Conservation (phyloP, 2,113 vertebrate species). For the Hemicordylus capensis region DNA sequence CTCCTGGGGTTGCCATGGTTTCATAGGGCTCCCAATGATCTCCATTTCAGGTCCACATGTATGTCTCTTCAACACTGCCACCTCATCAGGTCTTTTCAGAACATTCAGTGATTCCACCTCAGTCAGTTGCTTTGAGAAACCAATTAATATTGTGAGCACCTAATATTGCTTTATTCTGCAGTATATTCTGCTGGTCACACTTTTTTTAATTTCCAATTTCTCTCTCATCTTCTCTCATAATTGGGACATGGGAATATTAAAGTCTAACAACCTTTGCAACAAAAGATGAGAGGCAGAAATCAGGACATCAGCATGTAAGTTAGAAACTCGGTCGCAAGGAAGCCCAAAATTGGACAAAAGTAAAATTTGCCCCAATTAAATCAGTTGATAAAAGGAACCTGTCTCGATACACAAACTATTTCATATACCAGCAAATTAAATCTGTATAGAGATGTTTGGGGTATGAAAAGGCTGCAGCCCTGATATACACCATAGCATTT, state of each 20-base stretch:
- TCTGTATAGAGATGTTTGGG: conserved; percentile 12
- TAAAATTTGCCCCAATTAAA: conserved; percentile 25
- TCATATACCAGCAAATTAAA: conserved; percentile 36
- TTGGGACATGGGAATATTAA: conserved; percentile 46
- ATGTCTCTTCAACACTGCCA: background rate
- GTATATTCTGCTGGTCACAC: conserved; percentile 42
- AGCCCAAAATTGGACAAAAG: conserved; percentile 37
- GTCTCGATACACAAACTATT: conserved; percentile 26
- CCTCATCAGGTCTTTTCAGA: background rate
- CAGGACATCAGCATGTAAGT: background rate
- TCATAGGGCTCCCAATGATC: background rate
- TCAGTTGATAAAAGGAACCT: conserved; percentile 35
- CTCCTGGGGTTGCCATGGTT: no score
- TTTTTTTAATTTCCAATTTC: conserved; percentile 42
- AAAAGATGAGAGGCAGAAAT: conserved; percentile 34
- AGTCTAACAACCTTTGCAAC: background rate
- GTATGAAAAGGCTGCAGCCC: no score
- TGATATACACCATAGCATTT: no score
- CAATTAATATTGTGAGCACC: conserved; percentile 25
- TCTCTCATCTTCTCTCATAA: conserved; percentile 59
- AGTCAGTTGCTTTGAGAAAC: conserved; percentile 37
- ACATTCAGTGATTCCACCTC: conserved; percentile 9
- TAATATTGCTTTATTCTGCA: conserved; percentile 37
- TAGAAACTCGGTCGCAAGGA: conserved; percentile 2
- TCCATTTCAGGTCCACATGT: background rate